These are phyloP conservation scores for Perca flavescens DNA, from an alignment of 2,113 vertebrate species.

Conservation along the genomic window DNA sequence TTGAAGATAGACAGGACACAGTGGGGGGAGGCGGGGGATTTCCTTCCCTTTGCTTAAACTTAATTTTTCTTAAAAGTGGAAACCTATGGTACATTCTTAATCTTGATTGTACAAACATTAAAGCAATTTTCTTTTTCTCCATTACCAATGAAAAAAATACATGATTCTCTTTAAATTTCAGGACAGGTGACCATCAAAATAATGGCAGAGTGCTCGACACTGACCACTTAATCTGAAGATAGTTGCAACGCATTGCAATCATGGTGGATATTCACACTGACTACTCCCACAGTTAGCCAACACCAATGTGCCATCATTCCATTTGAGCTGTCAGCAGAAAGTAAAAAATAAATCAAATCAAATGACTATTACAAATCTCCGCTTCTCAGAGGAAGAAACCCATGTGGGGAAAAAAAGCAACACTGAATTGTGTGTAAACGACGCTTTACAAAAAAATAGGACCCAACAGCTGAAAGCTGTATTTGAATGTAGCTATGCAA, in stretches of 20 bases:
- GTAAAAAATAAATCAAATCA: background rate
- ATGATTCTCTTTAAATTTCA: background rate
- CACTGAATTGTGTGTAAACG: background rate
- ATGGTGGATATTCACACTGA: background rate
- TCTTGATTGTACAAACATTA: background rate
- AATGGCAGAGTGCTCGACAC: background rate
- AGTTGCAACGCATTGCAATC: background rate
- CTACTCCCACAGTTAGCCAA: background rate
- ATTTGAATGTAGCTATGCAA: conserved; percentile 64
- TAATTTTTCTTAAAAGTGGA: background rate
- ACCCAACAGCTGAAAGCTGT: conserved; percentile 42
- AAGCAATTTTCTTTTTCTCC: background rate
- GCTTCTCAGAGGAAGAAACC: background rate
- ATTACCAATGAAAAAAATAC: background rate
- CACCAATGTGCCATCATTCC: background rate
- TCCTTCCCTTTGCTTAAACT: background rate
- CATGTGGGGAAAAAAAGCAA: background rate
- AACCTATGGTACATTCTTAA: background rate
- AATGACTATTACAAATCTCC: conserved; percentile 7
- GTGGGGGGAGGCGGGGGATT: background rate
- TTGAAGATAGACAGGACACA: conserved; percentile 40
- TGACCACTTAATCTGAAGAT: background rate
- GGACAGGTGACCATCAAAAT: too few relatives aligned
- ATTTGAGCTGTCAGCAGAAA: conserved; percentile 2
- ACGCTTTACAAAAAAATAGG: background rate